Evolutionary conservation across 1,140 invertebrate genomes (phyloP), one percentile per base, ranked within the genome.

Genomic region (Streblospio benedicti): DNA sequence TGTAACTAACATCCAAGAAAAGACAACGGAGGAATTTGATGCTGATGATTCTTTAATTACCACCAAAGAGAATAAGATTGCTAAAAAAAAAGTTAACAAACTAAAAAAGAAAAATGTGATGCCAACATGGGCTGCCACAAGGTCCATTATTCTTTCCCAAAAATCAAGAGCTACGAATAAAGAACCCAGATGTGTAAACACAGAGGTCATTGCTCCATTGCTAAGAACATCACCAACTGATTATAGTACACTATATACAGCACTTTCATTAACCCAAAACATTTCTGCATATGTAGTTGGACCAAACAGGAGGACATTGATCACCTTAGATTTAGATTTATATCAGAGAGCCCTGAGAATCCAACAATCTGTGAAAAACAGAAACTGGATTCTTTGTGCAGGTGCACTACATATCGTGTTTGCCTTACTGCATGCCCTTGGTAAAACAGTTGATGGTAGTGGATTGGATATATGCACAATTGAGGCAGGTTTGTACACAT

Each of bases 401-500:
- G 23, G 50, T 16, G 50, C n/a, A 9, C 50, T 25, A 3, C 50
- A 52, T 25, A 30, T 52, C 33, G 25, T 16, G n/a, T 52, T 25
- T 52, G 50, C 23, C n/a, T 25, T 31, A 25, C 27, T 52, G 50
- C 50, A 31, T 25, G 25, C 14, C n/a, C 23, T 52, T 30, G 23
- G 50, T 31, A 52, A 52, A 31, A 5, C 4, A 4, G n/a, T 52
- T 31, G 50, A 52, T 16, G 50, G 50, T 20, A 30, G 50, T 52
- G 50, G 30, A 4, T 2, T 52, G 2, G 50, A 52, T 18, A 52
- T 4, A n/a, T 30, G 25, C 33, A 18, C 23, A 5, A 31, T 31
- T 52, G 49, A 51, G 31, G 31, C 23, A n/a, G 49, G 49, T 28
- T 27, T 28, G 31, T 52, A 52, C 50, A 52, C 50, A 14, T 31